Percentiles rank a stretch among this genome's conserved stretches.
phyloP scores from a whole-genome alignment of 1,140 invertebrate species.

The Leptoteleia sp. region DNA sequence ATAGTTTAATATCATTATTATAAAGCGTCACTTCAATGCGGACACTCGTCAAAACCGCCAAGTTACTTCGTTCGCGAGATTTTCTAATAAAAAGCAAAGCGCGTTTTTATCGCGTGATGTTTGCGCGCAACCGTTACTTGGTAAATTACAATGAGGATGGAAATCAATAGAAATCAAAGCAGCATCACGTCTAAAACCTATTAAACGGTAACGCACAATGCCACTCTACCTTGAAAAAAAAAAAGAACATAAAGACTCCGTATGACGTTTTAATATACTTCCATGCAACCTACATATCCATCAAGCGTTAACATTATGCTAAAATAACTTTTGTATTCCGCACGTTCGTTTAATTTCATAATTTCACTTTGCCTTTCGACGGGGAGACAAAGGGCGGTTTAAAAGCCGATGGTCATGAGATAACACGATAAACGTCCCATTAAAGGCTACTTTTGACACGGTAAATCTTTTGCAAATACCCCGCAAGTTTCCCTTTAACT shows the following conservation, averaged over 20 bases:
- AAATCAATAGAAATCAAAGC: conserved; percentile 24
- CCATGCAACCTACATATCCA: conserved; percentile 37
- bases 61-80: no score
- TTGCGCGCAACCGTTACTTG: conserved; percentile 13
- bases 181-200: conserved; percentile 16
- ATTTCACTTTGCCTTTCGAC: conserved; percentile 32
- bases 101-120: conserved; percentile 29
- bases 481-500: background rate
- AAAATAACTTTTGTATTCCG: conserved; percentile 33
- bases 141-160: conserved; percentile 20
- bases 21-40: no score
- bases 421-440: conserved; percentile 15
- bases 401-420: conserved; percentile 20
- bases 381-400: conserved; percentile 5
- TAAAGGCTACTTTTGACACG: conserved; percentile 13
- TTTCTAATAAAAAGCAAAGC: background rate
- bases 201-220: conserved; percentile 18
- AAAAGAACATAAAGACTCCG: no score
- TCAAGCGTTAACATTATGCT: conserved; percentile 32
- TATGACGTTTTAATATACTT: conserved; percentile 23
- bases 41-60: no score
- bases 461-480: background rate
- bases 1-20: no score
- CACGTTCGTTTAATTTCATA: conserved; percentile 39
- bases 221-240: conserved; percentile 28